Conservation (phyloP, 2,888 invertebrate species). For the Saturnia japonica region DNA sequence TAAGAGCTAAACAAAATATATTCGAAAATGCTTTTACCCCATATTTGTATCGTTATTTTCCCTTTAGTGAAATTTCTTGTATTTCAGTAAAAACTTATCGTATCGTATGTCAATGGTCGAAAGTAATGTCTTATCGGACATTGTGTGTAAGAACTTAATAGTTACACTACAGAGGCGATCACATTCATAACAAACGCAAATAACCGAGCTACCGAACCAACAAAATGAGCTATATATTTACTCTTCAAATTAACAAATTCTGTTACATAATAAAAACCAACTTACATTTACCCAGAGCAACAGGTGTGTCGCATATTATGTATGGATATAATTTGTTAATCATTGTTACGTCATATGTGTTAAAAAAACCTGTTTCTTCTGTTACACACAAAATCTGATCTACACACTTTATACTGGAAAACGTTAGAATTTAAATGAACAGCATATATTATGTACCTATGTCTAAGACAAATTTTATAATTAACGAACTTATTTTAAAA, state of each 20-base stretch:
- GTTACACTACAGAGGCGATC: too few species aligned
- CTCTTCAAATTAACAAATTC: not conserved
- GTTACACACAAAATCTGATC: not conserved
- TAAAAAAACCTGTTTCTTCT: not conserved
- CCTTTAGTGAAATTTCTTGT: too few species aligned
- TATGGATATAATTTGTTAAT: not conserved
- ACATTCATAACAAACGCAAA: too few species aligned
- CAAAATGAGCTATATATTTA: not conserved
- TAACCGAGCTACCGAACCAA: not conserved
- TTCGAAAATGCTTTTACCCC: not conserved
- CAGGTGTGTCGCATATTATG: constrained; percentile 3
- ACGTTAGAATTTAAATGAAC: not conserved
- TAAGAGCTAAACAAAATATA: not conserved
- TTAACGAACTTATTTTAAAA: not conserved
- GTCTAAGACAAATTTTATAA: too few species aligned
- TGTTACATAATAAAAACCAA: not conserved
- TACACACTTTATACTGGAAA: not conserved
- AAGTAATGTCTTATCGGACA: too few species aligned
- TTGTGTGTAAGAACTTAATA: too few species aligned
- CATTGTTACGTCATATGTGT: not conserved
- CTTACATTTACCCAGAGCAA: not conserved
- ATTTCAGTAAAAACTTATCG: too few species aligned
- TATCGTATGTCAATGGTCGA: too few species aligned
- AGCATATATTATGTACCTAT: not conserved
- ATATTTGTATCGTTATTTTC: not conserved